A percentile compares a stretch with the other conserved stretches of the same genome.
phyloP scores from a whole-genome alignment of 2,797 vertebrate genomes.

The Streptopelia turtur region DNA sequence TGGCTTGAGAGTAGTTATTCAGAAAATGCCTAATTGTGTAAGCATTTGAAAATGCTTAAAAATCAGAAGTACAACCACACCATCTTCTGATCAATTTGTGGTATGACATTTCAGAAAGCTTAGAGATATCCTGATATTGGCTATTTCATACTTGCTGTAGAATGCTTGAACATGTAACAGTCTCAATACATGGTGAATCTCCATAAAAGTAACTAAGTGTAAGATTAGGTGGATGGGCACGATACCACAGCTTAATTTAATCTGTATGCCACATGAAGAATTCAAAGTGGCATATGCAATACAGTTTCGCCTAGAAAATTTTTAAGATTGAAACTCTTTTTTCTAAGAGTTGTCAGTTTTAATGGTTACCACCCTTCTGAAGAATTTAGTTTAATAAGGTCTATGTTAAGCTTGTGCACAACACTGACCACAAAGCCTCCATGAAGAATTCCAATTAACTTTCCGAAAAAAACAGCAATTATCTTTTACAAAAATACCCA shows the following conservation, averaged over 20 bases:
- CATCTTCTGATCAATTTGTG: slow-evolving; percentile 17
- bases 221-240: background rate
- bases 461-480: background rate
- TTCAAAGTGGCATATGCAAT: background rate
- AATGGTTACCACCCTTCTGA: background rate
- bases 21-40: background rate
- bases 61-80: background rate
- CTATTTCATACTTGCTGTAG: background rate
- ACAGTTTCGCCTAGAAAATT: background rate
- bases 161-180: background rate
- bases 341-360: background rate
- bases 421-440: background rate
- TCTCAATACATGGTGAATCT: background rate
- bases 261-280: background rate
- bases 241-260: background rate
- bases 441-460: background rate
- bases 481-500: background rate
- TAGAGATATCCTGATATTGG: rapidly evolving
- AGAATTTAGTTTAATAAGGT: background rate
- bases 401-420: background rate
- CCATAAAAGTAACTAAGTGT: background rate
- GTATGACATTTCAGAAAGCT: background rate
- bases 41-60: background rate
- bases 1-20: background rate
- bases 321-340: background rate